A percentile compares a stretch with the other conserved stretches of the same genome.
These are phyloP conservation scores for Dendrocincla tyrannina DNA, from an alignment of 2,797 vertebrate genomes.

Conservation along the genomic window DNA sequence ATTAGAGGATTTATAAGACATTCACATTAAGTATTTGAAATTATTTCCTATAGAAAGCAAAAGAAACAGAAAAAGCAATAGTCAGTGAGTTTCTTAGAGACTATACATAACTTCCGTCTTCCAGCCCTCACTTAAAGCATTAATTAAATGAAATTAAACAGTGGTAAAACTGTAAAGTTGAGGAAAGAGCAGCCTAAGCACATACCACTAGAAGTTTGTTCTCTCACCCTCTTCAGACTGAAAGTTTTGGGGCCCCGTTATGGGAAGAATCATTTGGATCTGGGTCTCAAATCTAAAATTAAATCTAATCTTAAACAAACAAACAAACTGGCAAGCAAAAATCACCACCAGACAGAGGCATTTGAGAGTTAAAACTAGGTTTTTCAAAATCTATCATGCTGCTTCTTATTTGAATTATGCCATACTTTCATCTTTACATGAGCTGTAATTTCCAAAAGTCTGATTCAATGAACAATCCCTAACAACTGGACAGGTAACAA, in stretches of 20 bases:
- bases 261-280: background rate
- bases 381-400: background rate
- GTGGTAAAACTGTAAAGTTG: background rate
- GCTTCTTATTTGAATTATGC: background rate
- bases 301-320: constrained; percentile 6
- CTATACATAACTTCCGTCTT: background rate
- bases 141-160: background rate
- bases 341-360: background rate
- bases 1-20: background rate
- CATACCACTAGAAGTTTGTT: background rate
- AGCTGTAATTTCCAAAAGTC: background rate
- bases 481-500: background rate
- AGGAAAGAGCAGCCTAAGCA: background rate
- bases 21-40: background rate
- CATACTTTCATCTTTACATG: background rate
- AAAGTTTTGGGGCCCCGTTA: background rate
- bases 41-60: background rate
- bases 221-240: background rate
- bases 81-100: background rate
- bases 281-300: constrained; percentile 28
- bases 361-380: background rate
- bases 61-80: background rate
- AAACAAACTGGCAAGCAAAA: background rate
- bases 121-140: background rate
- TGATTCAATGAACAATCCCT: background rate